Conservation (phyloP, 2,113 vertebrate genomes). For the Centropus unirufus region DNA sequence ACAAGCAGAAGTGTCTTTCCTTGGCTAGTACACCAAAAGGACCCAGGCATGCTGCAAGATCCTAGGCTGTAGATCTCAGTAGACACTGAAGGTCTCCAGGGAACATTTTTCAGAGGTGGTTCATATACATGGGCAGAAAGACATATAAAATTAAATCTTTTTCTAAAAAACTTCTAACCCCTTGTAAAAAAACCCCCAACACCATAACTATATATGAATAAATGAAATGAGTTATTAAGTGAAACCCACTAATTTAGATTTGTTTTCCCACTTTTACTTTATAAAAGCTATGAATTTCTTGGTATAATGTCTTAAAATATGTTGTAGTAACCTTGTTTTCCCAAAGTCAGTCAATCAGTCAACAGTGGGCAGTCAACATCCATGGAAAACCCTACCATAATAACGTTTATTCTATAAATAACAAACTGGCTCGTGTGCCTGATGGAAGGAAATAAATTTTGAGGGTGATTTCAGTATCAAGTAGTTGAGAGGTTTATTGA, state of each 20-base stretch:
- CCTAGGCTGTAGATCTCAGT: background rate
- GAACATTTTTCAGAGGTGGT: background rate
- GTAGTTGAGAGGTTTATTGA: slow-evolving; percentile 42
- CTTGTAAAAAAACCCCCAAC: background rate
- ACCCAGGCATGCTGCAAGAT: background rate
- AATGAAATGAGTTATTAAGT: background rate
- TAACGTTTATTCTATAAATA: background rate
- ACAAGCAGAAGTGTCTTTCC: background rate
- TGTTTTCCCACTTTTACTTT: background rate
- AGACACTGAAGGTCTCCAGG: background rate
- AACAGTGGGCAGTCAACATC: slow-evolving; percentile 12
- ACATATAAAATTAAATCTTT: background rate
- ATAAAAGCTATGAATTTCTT: background rate
- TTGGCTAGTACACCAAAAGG: too few relatives aligned
- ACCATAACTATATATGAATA: too few relatives aligned
- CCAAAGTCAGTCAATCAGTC: background rate
- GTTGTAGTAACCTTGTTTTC: background rate
- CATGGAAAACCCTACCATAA: background rate
- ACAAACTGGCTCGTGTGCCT: background rate
- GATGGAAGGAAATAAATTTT: slow-evolving; percentile 34
- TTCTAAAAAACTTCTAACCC: background rate
- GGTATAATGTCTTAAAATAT: background rate
- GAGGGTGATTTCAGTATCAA: slow-evolving; percentile 22
- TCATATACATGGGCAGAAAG: background rate
- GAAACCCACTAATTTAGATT: background rate